These are phyloP conservation scores for Cheilosia soror DNA, from an alignment of 2,888 invertebrate species.

Conservation along the genomic window DNA sequence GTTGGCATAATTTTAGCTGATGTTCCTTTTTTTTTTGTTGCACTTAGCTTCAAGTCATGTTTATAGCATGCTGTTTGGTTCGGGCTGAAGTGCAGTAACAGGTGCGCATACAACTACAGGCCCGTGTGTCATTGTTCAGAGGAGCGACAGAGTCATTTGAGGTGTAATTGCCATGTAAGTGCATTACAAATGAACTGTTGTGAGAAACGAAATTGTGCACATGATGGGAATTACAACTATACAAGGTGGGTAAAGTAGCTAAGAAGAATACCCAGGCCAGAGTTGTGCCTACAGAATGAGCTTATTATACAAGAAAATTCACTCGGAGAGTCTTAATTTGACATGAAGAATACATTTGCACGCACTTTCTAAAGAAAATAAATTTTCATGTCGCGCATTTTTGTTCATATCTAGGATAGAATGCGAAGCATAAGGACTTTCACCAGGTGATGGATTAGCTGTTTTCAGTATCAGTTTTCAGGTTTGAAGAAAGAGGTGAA, in stretches of 20 bases:
- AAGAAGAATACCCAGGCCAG: too few relatives aligned
- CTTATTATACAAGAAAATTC: neutral
- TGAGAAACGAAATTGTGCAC: neutral
- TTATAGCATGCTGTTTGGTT: conserved; percentile 16
- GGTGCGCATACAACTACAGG: conserved; percentile 34
- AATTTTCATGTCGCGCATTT: too few relatives aligned
- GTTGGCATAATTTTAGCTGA: conserved; percentile 36
- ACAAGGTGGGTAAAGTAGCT: too few relatives aligned
- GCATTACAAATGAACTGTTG: conserved; percentile 31
- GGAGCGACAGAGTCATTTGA: conserved; percentile 29
- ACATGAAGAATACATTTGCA: too few relatives aligned
- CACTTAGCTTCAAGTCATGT: conserved; percentile 31
- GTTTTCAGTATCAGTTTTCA: too few relatives aligned
- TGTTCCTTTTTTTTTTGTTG: neutral
- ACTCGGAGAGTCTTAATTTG: neutral
- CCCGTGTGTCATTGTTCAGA: conserved; percentile 30
- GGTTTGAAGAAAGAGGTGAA: too few relatives aligned
- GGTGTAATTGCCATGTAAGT: conserved; percentile 57
- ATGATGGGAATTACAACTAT: neutral
- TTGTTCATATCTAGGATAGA: too few relatives aligned
- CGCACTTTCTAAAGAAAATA: neutral
- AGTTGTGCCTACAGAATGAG: neutral
- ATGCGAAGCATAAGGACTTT: too few relatives aligned
- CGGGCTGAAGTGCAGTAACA: conserved; percentile 39
- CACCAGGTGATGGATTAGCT: too few relatives aligned